Evolutionary conservation across 1,140 invertebrate genomes (phyloP).

Genomic region (Eumeta japonica): DNA sequence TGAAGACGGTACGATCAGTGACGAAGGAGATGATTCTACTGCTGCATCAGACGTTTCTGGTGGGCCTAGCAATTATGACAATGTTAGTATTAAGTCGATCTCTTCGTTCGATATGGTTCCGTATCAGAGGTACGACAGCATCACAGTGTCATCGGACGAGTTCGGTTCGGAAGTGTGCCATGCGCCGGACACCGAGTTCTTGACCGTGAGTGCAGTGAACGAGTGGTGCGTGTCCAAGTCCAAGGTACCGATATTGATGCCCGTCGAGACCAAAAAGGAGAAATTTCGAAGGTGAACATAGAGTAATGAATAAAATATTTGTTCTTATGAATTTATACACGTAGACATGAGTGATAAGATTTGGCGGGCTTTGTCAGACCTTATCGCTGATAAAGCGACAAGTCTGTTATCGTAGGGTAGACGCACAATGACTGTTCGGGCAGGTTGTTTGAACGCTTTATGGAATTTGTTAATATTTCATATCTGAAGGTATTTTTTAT

Average conservation of each 20-base stretch:
- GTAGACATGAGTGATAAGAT: too few species aligned
- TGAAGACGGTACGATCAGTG: conserved; percentile 34
- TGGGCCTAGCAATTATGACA: conserved; percentile 47
- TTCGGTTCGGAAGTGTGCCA: conserved; percentile 51
- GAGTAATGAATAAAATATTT: too few species aligned
- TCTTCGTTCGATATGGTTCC: conserved; percentile 52
- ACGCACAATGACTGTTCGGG: too few species aligned
- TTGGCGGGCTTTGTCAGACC: too few species aligned
- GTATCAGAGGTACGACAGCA: conserved; percentile 51
- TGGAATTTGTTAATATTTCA: too few species aligned
- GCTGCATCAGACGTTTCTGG: conserved; percentile 31
- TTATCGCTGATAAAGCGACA: too few species aligned
- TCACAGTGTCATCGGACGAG: conserved; percentile 51
- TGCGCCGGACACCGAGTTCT: conserved; percentile 44
- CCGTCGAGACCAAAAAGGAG: conserved; percentile 51
- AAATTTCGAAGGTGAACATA: conserved; percentile 51
- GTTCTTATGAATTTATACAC: too few species aligned
- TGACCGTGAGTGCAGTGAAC: conserved; percentile 53
- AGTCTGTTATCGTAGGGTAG: too few species aligned
- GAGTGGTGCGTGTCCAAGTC: conserved; percentile 49
- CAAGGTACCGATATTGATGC: conserved; percentile 39
- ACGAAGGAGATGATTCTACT: conserved; percentile 34
- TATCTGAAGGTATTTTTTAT: too few species aligned
- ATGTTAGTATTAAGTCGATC: conserved; percentile 51
- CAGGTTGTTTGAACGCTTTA: too few species aligned